Conservation (phyloP, 2,113 vertebrate genomes). For the Hyperoodon ampullatus region DNA sequence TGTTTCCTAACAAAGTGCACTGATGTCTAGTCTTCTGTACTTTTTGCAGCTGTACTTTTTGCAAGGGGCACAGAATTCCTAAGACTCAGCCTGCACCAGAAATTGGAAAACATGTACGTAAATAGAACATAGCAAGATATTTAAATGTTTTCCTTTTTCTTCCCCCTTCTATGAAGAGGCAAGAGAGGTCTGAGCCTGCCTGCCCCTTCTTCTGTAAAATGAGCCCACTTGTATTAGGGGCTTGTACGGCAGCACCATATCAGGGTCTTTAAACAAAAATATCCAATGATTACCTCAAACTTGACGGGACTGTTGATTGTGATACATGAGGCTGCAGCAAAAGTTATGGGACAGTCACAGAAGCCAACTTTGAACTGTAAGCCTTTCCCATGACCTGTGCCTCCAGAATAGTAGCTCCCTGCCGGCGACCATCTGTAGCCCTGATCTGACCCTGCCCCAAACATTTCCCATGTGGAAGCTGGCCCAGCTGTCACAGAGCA, state of each 20-base stretch:
- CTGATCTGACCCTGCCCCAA: constrained; percentile 65
- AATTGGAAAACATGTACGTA: neutral
- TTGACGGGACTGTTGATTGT: neutral
- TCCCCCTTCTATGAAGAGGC: neutral
- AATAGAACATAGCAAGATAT: neutral
- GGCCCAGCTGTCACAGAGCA: constrained; percentile 48
- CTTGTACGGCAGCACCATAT: neutral
- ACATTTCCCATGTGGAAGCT: constrained; percentile 61
- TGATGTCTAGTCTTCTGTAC: neutral
- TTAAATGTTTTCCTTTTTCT: neutral
- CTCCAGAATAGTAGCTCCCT: constrained; percentile 66
- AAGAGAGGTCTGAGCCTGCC: neutral
- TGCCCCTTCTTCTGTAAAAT: neutral
- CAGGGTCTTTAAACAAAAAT: neutral
- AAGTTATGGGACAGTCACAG: constrained; percentile 31
- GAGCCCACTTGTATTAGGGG: neutral
- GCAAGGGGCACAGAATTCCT: neutral
- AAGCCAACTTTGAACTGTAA: constrained; percentile 12
- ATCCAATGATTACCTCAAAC: neutral
- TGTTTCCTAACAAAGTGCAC: neutral
- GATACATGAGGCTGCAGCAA: constrained; percentile 1
- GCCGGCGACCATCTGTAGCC: constrained; percentile 54
- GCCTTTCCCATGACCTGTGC: constrained; percentile 78
- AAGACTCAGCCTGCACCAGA: neutral
- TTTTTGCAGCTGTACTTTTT: constrained; percentile 2